Conservation (phyloP, 2,113 vertebrate species). For the Haplochromis vanheusdeni region DNA sequence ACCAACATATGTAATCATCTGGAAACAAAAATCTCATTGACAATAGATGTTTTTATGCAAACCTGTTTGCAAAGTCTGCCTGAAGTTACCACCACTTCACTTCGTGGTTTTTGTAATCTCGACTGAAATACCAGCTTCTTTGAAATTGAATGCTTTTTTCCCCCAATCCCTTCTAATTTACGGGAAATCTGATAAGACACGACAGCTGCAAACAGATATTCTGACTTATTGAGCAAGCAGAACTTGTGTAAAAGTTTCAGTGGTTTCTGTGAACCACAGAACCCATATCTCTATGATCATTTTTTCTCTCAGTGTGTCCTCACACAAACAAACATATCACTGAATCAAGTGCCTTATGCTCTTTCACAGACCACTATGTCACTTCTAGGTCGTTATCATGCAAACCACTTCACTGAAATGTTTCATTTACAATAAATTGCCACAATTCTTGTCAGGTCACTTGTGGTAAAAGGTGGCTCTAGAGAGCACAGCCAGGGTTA, state of each 20-base stretch:
- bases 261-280: background rate
- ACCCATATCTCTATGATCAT: rapidly evolving
- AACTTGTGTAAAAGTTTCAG: background rate
- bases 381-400: background rate
- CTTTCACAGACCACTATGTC: background rate
- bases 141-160: background rate
- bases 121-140: background rate
- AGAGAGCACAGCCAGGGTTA: background rate
- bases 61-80: background rate
- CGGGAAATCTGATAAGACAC: background rate
- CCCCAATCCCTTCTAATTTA: background rate
- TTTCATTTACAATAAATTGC: background rate
- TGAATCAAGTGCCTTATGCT: background rate
- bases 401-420: background rate
- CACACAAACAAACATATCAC: background rate
- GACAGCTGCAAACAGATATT: background rate
- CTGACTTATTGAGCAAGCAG: background rate
- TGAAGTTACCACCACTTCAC: background rate
- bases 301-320: background rate
- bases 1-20: background rate
- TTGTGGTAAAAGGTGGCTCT: background rate
- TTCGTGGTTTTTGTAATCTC: background rate
- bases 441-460: background rate
- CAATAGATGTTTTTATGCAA: background rate
- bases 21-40: background rate